Conservation (phyloP, 2,113 vertebrate genomes). For the Grantiella picta region DNA sequence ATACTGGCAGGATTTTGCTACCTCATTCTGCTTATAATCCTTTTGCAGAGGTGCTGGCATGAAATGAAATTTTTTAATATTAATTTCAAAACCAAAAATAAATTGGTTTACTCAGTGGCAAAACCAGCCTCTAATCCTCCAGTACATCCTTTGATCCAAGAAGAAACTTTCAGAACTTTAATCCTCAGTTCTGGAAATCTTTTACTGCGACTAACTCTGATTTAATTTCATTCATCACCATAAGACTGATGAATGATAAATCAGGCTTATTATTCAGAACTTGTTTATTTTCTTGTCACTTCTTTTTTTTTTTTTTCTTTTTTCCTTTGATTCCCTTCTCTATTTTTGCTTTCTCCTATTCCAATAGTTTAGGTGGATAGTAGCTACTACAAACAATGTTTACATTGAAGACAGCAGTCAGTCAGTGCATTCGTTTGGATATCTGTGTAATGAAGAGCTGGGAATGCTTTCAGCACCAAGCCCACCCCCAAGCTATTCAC, state of each 20-base stretch:
- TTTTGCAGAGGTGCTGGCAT: not conserved
- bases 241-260: not conserved
- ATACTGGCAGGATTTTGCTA: not conserved
- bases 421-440: not conserved
- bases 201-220: not conserved
- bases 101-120: not conserved
- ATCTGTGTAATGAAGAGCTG: not conserved
- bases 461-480: not conserved
- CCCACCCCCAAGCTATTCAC: not conserved
- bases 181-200: not conserved
- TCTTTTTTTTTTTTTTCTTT: not conserved
- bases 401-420: not conserved
- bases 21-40: not conserved
- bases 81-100: not conserved
- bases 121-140: not conserved
- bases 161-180: not conserved
- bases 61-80: not conserved
- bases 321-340: not conserved
- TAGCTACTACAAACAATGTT: not conserved
- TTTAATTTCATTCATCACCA: not conserved
- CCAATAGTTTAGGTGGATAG: not conserved
- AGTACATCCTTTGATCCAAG: not conserved
- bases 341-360: not conserved
- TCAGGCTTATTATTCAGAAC: not conserved
- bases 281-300: not conserved